These are phyloP conservation scores for Tokudaia muenninki DNA, from an alignment of 2,797 vertebrate genomes.

Conservation along the genomic window DNA sequence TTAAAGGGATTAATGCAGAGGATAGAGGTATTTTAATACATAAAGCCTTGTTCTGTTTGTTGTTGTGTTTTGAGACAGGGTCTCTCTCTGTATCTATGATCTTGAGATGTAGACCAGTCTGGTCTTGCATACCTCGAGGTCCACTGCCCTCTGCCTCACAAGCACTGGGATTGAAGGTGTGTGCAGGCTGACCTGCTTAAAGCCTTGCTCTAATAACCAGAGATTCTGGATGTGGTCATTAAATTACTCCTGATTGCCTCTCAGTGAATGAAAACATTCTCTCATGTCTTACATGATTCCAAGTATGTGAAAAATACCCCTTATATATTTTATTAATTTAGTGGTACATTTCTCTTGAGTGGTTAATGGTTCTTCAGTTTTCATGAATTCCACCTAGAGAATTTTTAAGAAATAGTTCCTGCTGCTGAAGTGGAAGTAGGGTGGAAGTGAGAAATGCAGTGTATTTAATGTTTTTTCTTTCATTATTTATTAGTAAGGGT, in stretches of 20 bases:
- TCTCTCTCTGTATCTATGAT: not conserved
- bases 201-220: conserved; percentile 4
- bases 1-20: conserved; percentile 4
- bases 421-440: conserved; percentile 1
- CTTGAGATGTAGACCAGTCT: not conserved
- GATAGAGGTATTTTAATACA: conserved; percentile 41
- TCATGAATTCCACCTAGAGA: conserved; percentile 6
- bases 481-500: not conserved
- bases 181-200: not conserved
- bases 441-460: conserved; percentile 1
- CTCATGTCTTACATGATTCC: conserved; percentile 5
- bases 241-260: not conserved
- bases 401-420: not conserved
- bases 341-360: not conserved
- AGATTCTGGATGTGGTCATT: not conserved
- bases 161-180: not conserved
- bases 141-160: too few relatives aligned
- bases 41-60: conserved; percentile 23
- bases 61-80: not conserved
- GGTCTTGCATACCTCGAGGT: not conserved
- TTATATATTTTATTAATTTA: conserved; percentile 27
- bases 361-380: conserved; percentile 50
- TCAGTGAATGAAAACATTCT: not conserved
- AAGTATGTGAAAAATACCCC: conserved; percentile 24
- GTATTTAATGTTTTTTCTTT: not conserved